Evolutionary conservation across 2,888 invertebrate genomes (phyloP), one percentile per base, ranked within the genome.

Genomic region (Aleiodes testaceus): DNA sequence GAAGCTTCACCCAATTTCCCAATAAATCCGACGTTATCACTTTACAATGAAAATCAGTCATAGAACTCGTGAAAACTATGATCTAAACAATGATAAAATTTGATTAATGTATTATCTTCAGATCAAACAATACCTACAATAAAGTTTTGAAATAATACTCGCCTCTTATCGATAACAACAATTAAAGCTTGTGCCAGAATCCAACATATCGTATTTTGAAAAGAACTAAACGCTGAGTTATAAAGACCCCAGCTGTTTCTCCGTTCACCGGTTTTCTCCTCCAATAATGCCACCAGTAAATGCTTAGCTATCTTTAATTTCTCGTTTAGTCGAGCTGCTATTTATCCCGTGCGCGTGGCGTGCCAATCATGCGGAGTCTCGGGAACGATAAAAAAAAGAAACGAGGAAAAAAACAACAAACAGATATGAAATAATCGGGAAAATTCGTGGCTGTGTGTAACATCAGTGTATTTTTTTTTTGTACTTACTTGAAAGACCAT

Each of bases 251-350:
- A 59, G 42, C 36, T 59, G 59, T 59, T 59, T 59, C 59, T 42
- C 16, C 16, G 36, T 18, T 18, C 14, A 30, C 16, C 55, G 30
- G 26, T 36, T 36, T 36, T 36, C 70, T 70, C 70, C 66, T 70
- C 49, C 71, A 45, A 66, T 71, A 71, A 50, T 52, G 44, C 71
- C 66, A 66, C 44, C 66, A 59, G 59, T 42, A 59, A 66, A 50
- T 63, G 52, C 66, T 71, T 61, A 71, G 61, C 71, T 71, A 71
- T 71, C 71, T 71, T 66, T 45, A 66, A 71, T 71, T 71, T 71
- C 71, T 67, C 52, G 61, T 61, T 71, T 53, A 66, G 71, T 66
- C 66, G 49, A 66, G 49, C 59, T 65, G 49, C 59, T 66, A 66
- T 70, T 66, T 44, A 52, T 30, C 47, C 36, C 45, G 71, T 66